Percentiles rank a stretch among this genome's conserved stretches.
phyloP scores from a whole-genome alignment of 2,888 invertebrate species.

The Pandemis cinnamomeana region DNA sequence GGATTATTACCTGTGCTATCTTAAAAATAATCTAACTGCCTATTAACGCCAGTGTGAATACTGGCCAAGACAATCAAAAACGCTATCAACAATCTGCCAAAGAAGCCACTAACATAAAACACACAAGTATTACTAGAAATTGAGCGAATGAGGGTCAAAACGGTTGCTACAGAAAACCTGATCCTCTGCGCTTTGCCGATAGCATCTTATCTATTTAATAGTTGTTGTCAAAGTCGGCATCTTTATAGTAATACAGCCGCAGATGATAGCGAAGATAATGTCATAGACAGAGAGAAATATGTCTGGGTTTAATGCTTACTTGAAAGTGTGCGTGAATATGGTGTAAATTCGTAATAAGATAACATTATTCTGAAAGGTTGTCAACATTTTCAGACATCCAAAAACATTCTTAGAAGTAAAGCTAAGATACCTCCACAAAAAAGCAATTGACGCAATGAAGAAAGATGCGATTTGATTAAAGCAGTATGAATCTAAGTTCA shows the following conservation, averaged over 20 bases:
- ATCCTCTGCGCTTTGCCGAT: conserved; percentile 36
- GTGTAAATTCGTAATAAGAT: not conserved
- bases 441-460: too few species aligned
- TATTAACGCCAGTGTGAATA: not conserved
- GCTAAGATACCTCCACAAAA: too few species aligned
- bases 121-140: conserved; percentile 22
- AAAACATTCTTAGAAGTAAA: too few species aligned
- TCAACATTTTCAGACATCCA: too few species aligned
- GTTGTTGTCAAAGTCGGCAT: conserved; percentile 40
- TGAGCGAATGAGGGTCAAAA: conserved; percentile 32
- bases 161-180: conserved; percentile 39
- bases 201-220: conserved; percentile 41
- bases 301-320: conserved; percentile 22
- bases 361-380: not conserved
- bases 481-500: not conserved
- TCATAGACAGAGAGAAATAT: conserved; percentile 26
- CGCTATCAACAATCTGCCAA: not conserved
- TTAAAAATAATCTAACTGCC: not conserved
- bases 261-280: conserved; percentile 30
- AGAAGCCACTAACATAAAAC: not conserved
- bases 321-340: conserved; percentile 9
- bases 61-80: not conserved
- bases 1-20: not conserved
- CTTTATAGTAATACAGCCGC: conserved; percentile 35
- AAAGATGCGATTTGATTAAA: too few species aligned